Base-by-base conservation (phyloP, 1,140 invertebrate genomes). In the Cydia pomonella region DNA sequence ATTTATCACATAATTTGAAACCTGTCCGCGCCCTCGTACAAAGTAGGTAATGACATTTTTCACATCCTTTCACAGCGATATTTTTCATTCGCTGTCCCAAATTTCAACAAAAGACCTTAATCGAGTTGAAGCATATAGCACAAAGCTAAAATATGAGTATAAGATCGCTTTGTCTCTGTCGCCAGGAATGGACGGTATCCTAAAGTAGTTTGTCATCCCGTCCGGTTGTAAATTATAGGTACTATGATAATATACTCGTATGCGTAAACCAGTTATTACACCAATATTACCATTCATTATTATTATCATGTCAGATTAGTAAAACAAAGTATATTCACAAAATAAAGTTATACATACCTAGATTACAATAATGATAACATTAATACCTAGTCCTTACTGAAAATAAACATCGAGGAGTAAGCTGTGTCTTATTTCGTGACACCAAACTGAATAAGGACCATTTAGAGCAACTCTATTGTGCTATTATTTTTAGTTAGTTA, bases 151-250 rank as follows among this genome's bases (percentile, higher is more conserved):
- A 69, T 69, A 69, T 69, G 64, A 69, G 27, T 69, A 5, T 41
- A 33, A 33, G 29, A 33, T 69, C 64, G 64, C 64, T 69, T 69
- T 69, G 64, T 69, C 64, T 69, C 64, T 69, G 64, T 69, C 64
- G 27, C 7, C 18, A 16, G 63, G 4, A 33, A 29, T n/a, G 63
- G 63, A 29, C 64, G 29, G 64, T 41, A 38, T 21, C 64, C 33
- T 69, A 27, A 10, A 33, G 27, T 69, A 69, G 64, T 69, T 69
- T 38, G 64, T 69, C 64, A 69, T 69, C 53, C 9, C 10, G 64
- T 38, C 33, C 33, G 29, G 33, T 41, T 21, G 23, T 69, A 69
- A 69, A 69, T 69, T 69, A 41, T 41, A n/a, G n/a, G n/a, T n/a
- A 33, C 64, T 21, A 18, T 50, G 47, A n/a, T n/a, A n/a, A 50